Evolutionary conservation across 2,888 invertebrate species (phyloP).

Genomic region (Nomada lathburiana): DNA sequence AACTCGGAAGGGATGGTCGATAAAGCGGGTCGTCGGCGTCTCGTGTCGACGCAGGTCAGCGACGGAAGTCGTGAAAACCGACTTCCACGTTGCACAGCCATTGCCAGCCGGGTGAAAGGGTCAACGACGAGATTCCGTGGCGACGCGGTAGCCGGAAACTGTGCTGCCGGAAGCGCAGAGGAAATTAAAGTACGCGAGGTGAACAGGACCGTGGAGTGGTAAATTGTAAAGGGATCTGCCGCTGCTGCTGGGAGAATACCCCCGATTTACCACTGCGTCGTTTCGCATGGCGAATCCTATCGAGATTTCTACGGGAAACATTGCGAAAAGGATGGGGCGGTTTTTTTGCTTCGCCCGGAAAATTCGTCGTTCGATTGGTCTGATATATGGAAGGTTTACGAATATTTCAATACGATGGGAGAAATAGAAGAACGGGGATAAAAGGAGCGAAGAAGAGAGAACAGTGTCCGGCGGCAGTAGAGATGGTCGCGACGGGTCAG

Average conservation of each 20-base stretch:
- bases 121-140: conserved; percentile 38
- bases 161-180: conserved; percentile 31
- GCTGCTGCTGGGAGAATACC: neutral
- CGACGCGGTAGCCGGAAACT: conserved; percentile 31
- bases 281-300: neutral
- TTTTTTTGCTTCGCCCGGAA: neutral
- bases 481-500: neutral
- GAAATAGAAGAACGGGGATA: too few relatives aligned
- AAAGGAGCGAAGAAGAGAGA: neutral
- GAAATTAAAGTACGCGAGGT: conserved; percentile 36
- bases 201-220: neutral
- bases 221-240: conserved; percentile 10
- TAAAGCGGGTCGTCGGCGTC: conserved; percentile 16
- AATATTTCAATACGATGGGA: too few relatives aligned
- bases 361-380: neutral
- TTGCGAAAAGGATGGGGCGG: neutral
- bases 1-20: conserved; percentile 27
- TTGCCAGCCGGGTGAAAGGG: conserved; percentile 33
- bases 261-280: neutral
- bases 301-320: neutral
- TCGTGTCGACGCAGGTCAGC: conserved; percentile 31
- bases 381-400: too few relatives aligned
- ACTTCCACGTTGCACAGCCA: conserved; percentile 24
- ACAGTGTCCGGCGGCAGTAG: neutral
- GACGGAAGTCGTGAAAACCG: conserved; percentile 39